These are phyloP conservation scores for Piaya cayana DNA, from an alignment of 2,113 vertebrate species.

Conservation along the genomic window DNA sequence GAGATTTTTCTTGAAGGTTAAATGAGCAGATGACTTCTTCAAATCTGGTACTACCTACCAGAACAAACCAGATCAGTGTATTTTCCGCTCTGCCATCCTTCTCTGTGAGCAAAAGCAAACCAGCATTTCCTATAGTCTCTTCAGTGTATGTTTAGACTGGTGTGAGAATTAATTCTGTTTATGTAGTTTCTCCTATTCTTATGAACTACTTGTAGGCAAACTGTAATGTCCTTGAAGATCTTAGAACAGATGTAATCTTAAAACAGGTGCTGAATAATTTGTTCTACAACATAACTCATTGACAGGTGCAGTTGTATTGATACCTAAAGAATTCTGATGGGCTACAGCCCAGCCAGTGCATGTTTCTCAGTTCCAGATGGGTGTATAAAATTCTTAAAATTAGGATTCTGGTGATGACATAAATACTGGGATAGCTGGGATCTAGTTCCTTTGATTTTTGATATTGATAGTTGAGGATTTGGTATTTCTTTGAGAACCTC, in stretches of 20 bases:
- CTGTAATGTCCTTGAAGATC: neutral
- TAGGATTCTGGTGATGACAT: constrained; percentile 6
- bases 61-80: neutral
- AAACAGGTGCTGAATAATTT: neutral
- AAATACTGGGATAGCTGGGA: constrained; percentile 16
- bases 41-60: neutral
- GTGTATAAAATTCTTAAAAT: constrained; percentile 7
- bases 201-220: neutral
- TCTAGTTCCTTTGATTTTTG: constrained; percentile 24
- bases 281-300: neutral
- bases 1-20: neutral
- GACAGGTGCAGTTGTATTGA: neutral
- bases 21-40: neutral
- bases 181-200: neutral
- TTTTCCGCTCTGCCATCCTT: neutral
- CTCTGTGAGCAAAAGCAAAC: neutral
- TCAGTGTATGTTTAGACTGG: neutral
- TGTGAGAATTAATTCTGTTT: neutral
- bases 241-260: neutral
- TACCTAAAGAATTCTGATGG: neutral
- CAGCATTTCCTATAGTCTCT: neutral
- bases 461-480: constrained; percentile 43
- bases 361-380: neutral
- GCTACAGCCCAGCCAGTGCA: neutral
- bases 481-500: neutral